Evolutionary conservation across 2,888 invertebrate species (phyloP), one percentile per base, ranked within the genome.

Genomic region (Sclerodermus sp.): DNA sequence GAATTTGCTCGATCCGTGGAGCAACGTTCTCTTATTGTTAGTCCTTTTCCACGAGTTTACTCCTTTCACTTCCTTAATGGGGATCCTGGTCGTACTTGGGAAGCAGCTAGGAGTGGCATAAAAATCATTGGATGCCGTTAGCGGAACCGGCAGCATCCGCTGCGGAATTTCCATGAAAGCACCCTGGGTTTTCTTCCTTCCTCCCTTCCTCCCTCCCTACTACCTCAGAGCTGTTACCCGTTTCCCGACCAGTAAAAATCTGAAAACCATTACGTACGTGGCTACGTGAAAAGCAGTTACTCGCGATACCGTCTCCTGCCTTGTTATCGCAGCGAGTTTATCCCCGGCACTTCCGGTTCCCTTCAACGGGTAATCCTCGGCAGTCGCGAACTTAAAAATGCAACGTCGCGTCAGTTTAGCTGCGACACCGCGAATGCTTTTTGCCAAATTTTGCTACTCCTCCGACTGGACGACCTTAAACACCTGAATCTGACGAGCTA

Each of bases 241-340:
- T 41, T 51, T 42, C 29, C 39, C 42, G 42, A 31, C 39, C 41
- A 32, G 42, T 53, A 53, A 52, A 57, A 57, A 57, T 57, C 52
- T 49, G 52, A 53, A 57, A 57, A 52, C 49, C 49, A 57, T 56
- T 57, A 45, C 51, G 42, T 48, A 42, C 45, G 37, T 16, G 49
- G 40, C n/a, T n/a, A 18, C 9, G 29, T 18, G 44, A 31, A 17
- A 36, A 36, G 31, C 42, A 17, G 46, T 38, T 44, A 17, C 47
- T 41, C 34, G 9, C 30, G 14, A 16, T 45, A 34, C 42, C 14
- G 31, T n/a, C 34, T 16, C 40, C 36, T 41, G 18, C 53, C 42
- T 51, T 45, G 49, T 51, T 57, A 57, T 57, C 49, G 42, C 43
- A 37, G 39, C 42, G 32, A 40, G 48, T 57, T 57, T 57, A 57